Evolutionary conservation across 2,797 vertebrate species (phyloP), one percentile per base, ranked within the genome.

Genomic region (Chelon auratus): DNA sequence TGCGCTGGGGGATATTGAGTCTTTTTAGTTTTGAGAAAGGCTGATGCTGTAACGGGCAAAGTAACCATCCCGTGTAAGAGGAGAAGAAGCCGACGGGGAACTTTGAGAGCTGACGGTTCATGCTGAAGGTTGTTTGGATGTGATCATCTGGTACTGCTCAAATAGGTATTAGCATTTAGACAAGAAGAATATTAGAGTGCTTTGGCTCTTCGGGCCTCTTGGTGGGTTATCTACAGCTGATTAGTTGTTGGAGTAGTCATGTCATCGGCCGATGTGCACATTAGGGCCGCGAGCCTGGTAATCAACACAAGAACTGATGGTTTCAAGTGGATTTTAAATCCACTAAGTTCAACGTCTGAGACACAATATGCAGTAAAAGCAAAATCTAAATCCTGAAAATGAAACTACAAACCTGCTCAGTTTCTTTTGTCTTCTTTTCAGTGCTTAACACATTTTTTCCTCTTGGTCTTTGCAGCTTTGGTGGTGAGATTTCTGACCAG

Each of bases 401-500:
- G 6, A 47, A 8, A 47, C 43, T 47, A n/a, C 4, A 14, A 45
- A 15, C 15, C 15, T 45, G 45, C 45, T 47, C 17, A 20, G 37
- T 39, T 43, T 36, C n/a, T 24, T 15, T 15, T 55, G 24, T 30
- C 18, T 20, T 45, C 18, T 20, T 64, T 57, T 56, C 37, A 65
- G 48, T 71, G 55, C 66, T 84, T 39, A 84, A 55, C 22, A 17
- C 69, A 24, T 59, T 63, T 24, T 47, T 42, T 43, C 68, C 42
- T 75, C 20, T 79, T 90, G 78, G 42, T 90, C 82, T 26, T 69
- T 79, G 36, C 94, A 99, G 97, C 97, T 73, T 91, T 99, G 22
- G 96, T 99, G 39, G 98, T 99, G 87, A 95, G 97, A 73, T 97
- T 99, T 87, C 94, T 99, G 93, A 99, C 98, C 75, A 96, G 96